Base-by-base conservation (phyloP, 2,797 vertebrate genomes). In the Artibeus lituratus region DNA sequence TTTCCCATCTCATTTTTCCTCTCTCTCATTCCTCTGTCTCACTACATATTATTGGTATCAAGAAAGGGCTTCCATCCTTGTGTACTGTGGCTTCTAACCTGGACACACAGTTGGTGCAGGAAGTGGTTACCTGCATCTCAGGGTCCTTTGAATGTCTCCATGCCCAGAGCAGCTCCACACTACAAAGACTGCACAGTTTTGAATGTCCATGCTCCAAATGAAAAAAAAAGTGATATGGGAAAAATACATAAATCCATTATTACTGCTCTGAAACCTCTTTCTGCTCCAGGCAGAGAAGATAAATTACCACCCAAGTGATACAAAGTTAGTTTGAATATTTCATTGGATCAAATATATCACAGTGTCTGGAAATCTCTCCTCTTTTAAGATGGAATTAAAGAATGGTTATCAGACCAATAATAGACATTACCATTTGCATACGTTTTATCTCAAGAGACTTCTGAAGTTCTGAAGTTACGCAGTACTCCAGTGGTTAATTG, bases 311-410 rank as follows among this genome's bases (percentile, higher is more conserved):
- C 96, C 96, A 98, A 98, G 87, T 95, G 95, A 98, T 98, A 98
- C 37, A 96, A 98, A 98, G 95, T 98, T 98, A 96, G 97, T 98
- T 98, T 98, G 97, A 99, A 98, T 98, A 98, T 98, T 98, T 98
- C 97, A 97, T 97, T 98, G 97, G 96, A 98, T 98, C 97, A 98
- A 98, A 98, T 97, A 97, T 97, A 98, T 98, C 97, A 98, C 74
- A 81, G 97, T 98, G 97, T 97, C 98, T 98, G 90, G 95, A 98
- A 98, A 98, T 97, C 97, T 98, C 96, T 98, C 80, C 92, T 86
- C 98, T 98, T 98, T 98, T 96, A 98, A 98, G 97, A 97, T 94
- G 97, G 98, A 98, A 98, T 98, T 98, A 98, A 98, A 98, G 96
- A 98, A 98, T 97, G 98, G 69, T 98, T 97, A 97, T 98, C 97